These are phyloP conservation scores for Cirrhinus mrigala DNA, from an alignment of 2,797 vertebrate genomes.

Conservation along the genomic window DNA sequence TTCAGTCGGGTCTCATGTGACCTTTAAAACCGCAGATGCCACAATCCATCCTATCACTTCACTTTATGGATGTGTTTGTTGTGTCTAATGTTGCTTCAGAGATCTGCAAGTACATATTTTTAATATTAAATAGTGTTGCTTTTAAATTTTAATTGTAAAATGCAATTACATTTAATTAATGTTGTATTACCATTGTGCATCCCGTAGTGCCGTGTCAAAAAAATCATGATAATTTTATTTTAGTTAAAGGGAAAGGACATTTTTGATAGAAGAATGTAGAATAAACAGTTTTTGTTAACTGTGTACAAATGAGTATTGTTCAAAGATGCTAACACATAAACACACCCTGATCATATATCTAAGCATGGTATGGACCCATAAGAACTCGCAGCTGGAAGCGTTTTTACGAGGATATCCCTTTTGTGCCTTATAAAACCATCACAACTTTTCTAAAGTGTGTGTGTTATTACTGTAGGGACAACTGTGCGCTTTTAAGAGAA, in stretches of 20 bases:
- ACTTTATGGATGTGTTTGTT: constrained; percentile 8
- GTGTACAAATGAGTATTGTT: neutral
- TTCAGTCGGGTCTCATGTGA: constrained; percentile 32
- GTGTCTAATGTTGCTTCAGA: neutral
- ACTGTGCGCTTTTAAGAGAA: constrained; percentile 9
- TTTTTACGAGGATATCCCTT: constrained; percentile 25
- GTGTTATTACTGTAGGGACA: constrained; percentile 16
- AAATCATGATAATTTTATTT: neutral
- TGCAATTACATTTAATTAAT: neutral
- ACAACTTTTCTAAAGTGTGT: constrained; percentile 14
- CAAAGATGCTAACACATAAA: constrained; percentile 3
- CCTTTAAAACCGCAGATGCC: constrained; percentile 40
- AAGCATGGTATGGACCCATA: neutral
- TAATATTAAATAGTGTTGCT: neutral
- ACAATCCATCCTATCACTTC: constrained; percentile 19
- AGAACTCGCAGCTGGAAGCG: constrained; percentile 27
- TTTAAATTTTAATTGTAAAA: neutral
- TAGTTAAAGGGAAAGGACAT: neutral
- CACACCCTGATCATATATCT: constrained; percentile 6
- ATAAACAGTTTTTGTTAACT: neutral
- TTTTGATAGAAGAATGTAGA: neutral
- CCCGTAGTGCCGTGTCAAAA: neutral
- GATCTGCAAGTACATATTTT: neutral
- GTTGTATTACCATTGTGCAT: neutral
- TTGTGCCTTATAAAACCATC: constrained; percentile 39